Evolutionary conservation across 2,113 vertebrate genomes (phyloP), one percentile per base, ranked within the genome.

Genomic region (Indicator indicator): DNA sequence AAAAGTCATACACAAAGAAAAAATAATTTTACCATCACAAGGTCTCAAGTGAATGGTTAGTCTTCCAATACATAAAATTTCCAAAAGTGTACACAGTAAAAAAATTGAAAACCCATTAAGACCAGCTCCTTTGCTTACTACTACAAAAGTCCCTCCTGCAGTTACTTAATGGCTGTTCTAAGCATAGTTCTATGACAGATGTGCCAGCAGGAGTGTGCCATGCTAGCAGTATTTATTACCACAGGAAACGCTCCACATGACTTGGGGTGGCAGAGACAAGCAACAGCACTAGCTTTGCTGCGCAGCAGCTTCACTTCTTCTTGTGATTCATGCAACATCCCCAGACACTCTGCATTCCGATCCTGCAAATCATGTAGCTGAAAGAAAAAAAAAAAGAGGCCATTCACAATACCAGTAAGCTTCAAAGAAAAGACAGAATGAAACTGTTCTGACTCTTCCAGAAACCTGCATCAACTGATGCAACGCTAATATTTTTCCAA

Each of bases 321-420:
- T 95, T 99, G 99, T 2, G 98, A 99, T 92, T 99, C 99, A 0
- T 99, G 99, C 62, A 99, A 95, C 98, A 99, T 99, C 85, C 98
- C 99, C 23, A 99, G 94, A 94, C 99, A 99, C 96, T 99, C 99
- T 0, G 91, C 97, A 56, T 99, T 99, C 89, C 98, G 98, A 86
- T 99, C 99, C 0, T 99, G 98, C 92, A 99, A 86, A 81, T 99
- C 99, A 27, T 99, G 98, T 26, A 99, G 97, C 99, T 99, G 96
- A 38, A 97, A 92, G 33, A 90, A 36, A 90, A 86, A 67, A 28
- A 85, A 86, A 67, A 28, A 85, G 40, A 88, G 10, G 19, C 8
- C 21, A 42, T 15, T 17, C 0, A 0, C 14, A 40, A 83, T 30
- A 56, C 16, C 54, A 48, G 10, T 65, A 56, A 64, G 46, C 28